Evolutionary conservation across 2,797 vertebrate genomes (phyloP), one percentile per base, ranked within the genome.

Genomic region (Artibeus lituratus): DNA sequence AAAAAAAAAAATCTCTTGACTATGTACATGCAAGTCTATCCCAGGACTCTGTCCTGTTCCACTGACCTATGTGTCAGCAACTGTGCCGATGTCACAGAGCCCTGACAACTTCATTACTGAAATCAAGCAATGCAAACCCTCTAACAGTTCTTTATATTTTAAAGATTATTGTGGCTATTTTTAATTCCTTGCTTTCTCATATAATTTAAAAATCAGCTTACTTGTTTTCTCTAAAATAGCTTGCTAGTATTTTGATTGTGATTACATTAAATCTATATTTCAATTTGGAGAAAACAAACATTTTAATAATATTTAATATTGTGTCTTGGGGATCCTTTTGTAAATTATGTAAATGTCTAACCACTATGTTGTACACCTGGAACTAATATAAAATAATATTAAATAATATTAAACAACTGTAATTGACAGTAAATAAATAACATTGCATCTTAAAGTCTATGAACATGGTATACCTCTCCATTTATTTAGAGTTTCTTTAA

Each of bases 201-300:
- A 55, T 83, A 55, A 35, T 87, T 96, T 91, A 83, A 53, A 77
- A 93, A 93, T 91, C 55, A 91, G 29, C 32, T 83, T 91, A 49
- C 16, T 9, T 65, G 26, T 87, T 94, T 94, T 91, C 37, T 84
- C n/a, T 3, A 72, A 94, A 77, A 78, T 8, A 78, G 16, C 32
- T 53, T 83, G 62, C 32, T 65, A 72, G 39, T 24, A 65, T 53
- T 87, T 83, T 96, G 26, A 32, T 62, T 32, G 29, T 14, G 26
- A 62, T 62, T 62, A 32, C 26, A 29, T 62, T 32, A 62, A 73
- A 67, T 83, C 57, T 86, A 42, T 21, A 26, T 37, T 26, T 74
- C 2, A 65, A 6, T 72, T 83, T 91, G 44, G 15, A 65, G 67
- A 91, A 87, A 87, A 83, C 51, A 26, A 72, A 72, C 3, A 42